A percentile compares a stretch with the other conserved stretches of the same genome.
phyloP scores from a whole-genome alignment of 1,140 invertebrate species.

The Philopotamus ludificatus region DNA sequence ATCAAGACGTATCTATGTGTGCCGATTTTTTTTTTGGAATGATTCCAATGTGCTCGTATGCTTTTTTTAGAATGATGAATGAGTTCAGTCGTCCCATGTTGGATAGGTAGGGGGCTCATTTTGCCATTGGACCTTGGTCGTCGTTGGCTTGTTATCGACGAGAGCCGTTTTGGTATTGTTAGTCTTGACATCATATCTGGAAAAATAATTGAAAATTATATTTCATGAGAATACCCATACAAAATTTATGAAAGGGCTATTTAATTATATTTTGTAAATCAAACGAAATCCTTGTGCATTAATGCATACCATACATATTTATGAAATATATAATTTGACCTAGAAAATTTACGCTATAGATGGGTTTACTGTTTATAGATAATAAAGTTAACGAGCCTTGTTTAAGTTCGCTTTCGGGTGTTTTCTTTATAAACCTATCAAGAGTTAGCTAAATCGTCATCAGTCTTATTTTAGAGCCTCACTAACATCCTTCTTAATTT shows the following conservation, averaged over 20 bases:
- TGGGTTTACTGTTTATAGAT: neutral
- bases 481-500: too few relatives aligned
- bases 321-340: too few relatives aligned
- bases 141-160: conserved; percentile 32
- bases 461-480: too few relatives aligned
- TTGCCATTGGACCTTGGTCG: conserved; percentile 36
- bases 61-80: neutral
- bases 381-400: neutral
- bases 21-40: conserved; percentile 19
- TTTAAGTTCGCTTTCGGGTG: neutral
- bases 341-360: too few relatives aligned
- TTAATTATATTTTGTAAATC: too few relatives aligned
- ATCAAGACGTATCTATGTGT: conserved; percentile 21
- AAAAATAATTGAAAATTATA: neutral
- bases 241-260: too few relatives aligned
- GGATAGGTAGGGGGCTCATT: conserved; percentile 48
- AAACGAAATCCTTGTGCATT: too few relatives aligned
- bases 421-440: too few relatives aligned
- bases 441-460: neutral
- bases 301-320: too few relatives aligned
- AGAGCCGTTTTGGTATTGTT: conserved; percentile 50
- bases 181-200: conserved; percentile 48
- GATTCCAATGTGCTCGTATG: neutral
- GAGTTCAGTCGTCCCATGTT: conserved; percentile 49
- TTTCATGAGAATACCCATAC: too few relatives aligned